Percentiles rank a stretch among this genome's conserved stretches.
phyloP scores from a whole-genome alignment of 2,797 vertebrate genomes.

The Poecilia wingei region DNA sequence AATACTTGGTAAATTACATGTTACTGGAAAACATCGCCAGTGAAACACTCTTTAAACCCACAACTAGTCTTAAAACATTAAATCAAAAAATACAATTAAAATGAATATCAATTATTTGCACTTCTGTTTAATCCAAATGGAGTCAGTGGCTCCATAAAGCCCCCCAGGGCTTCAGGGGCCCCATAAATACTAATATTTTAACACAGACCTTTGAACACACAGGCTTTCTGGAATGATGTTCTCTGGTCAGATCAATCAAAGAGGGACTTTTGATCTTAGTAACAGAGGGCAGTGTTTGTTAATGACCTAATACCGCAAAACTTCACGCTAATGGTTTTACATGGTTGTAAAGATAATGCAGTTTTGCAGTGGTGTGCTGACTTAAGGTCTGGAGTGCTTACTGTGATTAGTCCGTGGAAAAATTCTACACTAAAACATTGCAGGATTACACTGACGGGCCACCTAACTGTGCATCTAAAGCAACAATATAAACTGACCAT shows the following conservation, averaged over 20 bases:
- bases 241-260: neutral
- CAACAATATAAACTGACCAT: neutral
- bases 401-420: neutral
- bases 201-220: neutral
- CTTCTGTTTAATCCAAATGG: no score
- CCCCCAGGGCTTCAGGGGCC: no score
- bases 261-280: neutral
- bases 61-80: no score
- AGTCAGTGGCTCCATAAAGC: no score
- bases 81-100: no score
- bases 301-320: neutral
- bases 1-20: no score
- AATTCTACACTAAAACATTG: neutral
- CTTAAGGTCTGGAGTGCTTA: neutral
- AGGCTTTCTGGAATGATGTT: neutral
- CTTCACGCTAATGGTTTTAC: neutral
- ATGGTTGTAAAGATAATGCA: neutral
- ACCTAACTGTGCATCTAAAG: neutral
- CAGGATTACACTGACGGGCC: neutral
- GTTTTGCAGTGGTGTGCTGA: neutral
- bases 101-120: no score
- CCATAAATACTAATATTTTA: no score
- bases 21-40: no score
- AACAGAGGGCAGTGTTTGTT: neutral
- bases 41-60: no score